Evolutionary conservation across 2,888 invertebrate species (phyloP).

Genomic region (Deroplatys truncata): DNA sequence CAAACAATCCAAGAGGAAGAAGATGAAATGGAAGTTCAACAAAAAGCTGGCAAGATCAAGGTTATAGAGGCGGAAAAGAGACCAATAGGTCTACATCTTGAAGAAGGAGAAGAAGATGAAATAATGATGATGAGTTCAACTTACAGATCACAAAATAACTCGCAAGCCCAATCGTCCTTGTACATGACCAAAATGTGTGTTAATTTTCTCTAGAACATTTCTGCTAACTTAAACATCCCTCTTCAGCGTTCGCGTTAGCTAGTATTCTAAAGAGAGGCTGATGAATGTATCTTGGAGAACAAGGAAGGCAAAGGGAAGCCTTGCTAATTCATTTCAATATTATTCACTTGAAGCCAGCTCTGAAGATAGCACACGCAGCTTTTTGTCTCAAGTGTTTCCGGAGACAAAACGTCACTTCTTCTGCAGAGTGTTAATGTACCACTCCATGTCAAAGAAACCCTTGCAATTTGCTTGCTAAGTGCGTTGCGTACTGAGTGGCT

Average conservation of each 20-base stretch:
- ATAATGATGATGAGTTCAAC: too few species aligned
- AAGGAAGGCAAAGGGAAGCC: background rate
- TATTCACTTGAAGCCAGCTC: background rate
- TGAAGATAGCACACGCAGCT: background rate
- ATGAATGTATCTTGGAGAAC: background rate
- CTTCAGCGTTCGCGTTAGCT: background rate
- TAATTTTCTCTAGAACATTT: background rate
- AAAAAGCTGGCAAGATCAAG: too few species aligned
- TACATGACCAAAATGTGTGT: background rate
- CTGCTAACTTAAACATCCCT: background rate
- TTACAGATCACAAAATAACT: too few species aligned
- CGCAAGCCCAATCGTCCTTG: too few species aligned
- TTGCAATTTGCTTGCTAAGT: background rate
- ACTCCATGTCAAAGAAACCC: background rate
- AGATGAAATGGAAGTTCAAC: too few species aligned
- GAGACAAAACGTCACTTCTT: background rate
- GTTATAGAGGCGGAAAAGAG: too few species aligned
- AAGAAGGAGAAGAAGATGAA: too few species aligned
- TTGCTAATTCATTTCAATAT: background rate
- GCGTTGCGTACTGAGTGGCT: background rate
- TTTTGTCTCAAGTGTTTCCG: background rate
- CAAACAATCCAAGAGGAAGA: too few species aligned
- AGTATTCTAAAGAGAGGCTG: background rate
- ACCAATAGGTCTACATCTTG: too few species aligned
- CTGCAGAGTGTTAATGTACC: background rate